phyloP scores from a whole-genome alignment of 2,113 vertebrate genomes.

The Austrofundulus limnaeus region DNA sequence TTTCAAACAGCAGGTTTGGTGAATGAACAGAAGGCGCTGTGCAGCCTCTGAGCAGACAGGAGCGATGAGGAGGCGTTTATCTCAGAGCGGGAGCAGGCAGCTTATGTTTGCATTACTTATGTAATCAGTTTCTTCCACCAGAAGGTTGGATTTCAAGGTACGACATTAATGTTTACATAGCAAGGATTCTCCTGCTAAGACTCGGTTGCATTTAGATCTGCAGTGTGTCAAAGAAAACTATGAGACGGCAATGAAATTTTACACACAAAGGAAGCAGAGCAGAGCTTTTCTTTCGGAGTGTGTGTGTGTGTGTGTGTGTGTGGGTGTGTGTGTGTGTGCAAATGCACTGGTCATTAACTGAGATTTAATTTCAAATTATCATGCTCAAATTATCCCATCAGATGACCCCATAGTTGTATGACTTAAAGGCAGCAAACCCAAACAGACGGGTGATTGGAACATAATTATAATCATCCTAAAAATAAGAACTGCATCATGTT shows the following conservation, averaged over 20 bases:
- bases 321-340: not conserved
- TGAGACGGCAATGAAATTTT: not conserved
- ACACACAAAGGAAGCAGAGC: not conserved
- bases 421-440: not conserved
- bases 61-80: constrained; percentile 7
- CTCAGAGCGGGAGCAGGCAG: not conserved
- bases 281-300: too few species aligned
- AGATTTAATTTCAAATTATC: constrained; percentile 27
- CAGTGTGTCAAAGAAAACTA: not conserved
- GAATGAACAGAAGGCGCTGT: constrained; percentile 4
- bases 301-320: too few species aligned
- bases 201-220: constrained; percentile 10
- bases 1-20: not conserved
- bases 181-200: constrained; percentile 20
- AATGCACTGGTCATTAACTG: constrained; percentile 2
- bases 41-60: not conserved
- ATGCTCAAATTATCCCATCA: constrained; percentile 14
- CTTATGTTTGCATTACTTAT: constrained; percentile 43
- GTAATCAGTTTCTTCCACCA: constrained; percentile 33
- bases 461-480: constrained; percentile 4
- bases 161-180: constrained; percentile 68
- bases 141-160: constrained; percentile 26
- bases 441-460: not conserved
- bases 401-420: constrained; percentile 17
- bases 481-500: constrained; percentile 6